A percentile compares a stretch with the other conserved stretches of the same genome.
Conservation (phyloP, 2,113 vertebrate genomes). For the Labrus mixtus region DNA sequence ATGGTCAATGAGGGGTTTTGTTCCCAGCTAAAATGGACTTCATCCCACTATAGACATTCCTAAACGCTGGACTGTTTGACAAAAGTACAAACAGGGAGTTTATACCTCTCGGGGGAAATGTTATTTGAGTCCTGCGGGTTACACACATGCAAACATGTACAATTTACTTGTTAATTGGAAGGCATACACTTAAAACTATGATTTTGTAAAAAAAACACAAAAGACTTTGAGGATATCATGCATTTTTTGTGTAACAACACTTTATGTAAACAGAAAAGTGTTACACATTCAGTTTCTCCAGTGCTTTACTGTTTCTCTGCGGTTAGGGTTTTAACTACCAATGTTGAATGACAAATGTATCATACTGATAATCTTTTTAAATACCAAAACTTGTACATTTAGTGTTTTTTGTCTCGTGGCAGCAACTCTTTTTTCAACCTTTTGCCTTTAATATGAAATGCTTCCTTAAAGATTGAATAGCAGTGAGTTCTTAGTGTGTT, state of each 20-base stretch:
- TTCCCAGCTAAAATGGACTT: conserved; percentile 30
- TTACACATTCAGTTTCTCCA: not conserved
- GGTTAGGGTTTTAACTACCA: not conserved
- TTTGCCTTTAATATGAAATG: not conserved
- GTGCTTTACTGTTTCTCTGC: not conserved
- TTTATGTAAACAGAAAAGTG: not conserved
- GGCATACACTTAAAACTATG: not conserved
- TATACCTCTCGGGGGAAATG: conserved; percentile 4
- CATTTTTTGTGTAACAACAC: not conserved
- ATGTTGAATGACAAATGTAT: not conserved
- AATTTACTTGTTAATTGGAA: not conserved
- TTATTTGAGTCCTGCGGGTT: not conserved
- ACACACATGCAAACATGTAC: not conserved
- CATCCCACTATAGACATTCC: conserved; percentile 11
- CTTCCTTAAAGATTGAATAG: not conserved
- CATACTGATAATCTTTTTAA: not conserved
- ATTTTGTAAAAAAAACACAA: not conserved
- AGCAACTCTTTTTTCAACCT: not conserved
- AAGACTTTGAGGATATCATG: not conserved
- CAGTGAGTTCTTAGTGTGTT: not conserved
- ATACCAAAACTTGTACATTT: too few species aligned
- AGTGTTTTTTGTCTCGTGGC: not conserved
- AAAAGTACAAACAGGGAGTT: not conserved
- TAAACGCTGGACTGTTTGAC: conserved; percentile 19
- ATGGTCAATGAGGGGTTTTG: conserved; percentile 38